Percentiles rank a stretch among this genome's conserved stretches.
Conservation (phyloP, 92 coral and sea anemone genomes). For the Umimayanthus chanpuru region DNA sequence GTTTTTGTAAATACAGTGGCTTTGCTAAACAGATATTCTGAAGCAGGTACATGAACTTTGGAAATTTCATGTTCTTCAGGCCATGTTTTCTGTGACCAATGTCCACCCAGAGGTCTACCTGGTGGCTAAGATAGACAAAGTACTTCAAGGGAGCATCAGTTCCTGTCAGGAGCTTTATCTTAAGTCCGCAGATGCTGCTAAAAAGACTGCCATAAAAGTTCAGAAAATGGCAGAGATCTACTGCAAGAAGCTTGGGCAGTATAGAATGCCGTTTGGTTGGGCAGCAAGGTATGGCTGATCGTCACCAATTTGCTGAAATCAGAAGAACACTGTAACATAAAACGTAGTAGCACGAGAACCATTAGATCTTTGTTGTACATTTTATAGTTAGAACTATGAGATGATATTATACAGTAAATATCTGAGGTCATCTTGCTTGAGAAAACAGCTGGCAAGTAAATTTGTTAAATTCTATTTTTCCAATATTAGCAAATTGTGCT, state of each 20-base stretch:
- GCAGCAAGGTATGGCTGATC: conserved; percentile 78
- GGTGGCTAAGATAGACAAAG: conserved; percentile 88
- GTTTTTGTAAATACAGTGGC: too few species aligned
- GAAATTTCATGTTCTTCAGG: conserved; percentile 49
- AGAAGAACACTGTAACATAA: too few species aligned
- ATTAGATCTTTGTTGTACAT: too few species aligned
- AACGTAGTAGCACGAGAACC: too few species aligned
- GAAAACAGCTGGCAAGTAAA: too few species aligned
- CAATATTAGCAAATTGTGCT: too few species aligned
- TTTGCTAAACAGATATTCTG: too few species aligned
- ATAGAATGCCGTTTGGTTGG: conserved; percentile 94
- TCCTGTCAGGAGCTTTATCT: conserved; percentile 90
- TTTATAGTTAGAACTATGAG: too few species aligned
- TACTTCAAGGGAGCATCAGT: conserved; percentile 93
- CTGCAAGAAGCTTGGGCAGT: conserved; percentile 81
- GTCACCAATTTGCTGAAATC: not conserved
- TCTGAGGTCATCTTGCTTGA: too few species aligned
- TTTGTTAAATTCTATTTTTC: too few species aligned
- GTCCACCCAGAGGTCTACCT: conserved; percentile 89
- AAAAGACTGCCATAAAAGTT: conserved; percentile 81
- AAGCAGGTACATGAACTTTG: too few species aligned
- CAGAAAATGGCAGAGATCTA: conserved; percentile 90
- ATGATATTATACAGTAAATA: too few species aligned
- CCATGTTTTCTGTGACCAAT: conserved; percentile 87
- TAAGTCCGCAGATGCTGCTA: conserved; percentile 91